Conservation (phyloP, 2,113 vertebrate species). For the Tenebrosternarchus preto region DNA sequence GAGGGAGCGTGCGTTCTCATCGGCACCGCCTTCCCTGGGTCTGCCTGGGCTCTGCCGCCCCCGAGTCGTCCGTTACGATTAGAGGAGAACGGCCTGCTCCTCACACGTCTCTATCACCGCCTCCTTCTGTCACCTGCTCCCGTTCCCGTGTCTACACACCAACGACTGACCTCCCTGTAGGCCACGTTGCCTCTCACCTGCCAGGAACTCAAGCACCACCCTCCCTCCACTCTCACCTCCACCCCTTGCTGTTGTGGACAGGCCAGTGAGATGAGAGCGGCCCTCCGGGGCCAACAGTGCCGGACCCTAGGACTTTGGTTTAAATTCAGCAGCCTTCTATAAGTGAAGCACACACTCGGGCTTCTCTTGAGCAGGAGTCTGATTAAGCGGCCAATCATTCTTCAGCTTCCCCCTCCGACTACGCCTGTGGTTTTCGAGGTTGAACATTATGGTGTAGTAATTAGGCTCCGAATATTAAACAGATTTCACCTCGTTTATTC, state of each 20-base stretch:
- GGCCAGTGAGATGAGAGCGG: slow-evolving; percentile 58
- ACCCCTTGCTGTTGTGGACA: no score
- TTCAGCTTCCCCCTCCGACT: background rate
- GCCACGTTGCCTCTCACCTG: slow-evolving; percentile 62
- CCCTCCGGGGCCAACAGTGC: background rate
- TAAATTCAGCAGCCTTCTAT: background rate
- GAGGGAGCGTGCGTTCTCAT: slow-evolving; percentile 30
- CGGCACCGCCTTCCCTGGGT: slow-evolving; percentile 20
- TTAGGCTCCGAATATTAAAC: slow-evolving; percentile 13
- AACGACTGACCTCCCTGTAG: slow-evolving; percentile 20
- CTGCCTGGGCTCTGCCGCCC: background rate
- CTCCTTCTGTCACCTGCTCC: slow-evolving; percentile 35
- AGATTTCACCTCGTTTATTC: slow-evolving; percentile 16
- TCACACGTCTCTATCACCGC: slow-evolving; percentile 15
- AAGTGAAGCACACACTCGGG: background rate
- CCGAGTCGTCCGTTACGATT: slow-evolving; percentile 1
- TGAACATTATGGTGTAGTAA: slow-evolving; percentile 1
- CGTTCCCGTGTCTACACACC: slow-evolving; percentile 19
- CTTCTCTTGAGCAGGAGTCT: background rate
- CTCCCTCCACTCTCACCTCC: background rate
- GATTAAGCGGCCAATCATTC: background rate
- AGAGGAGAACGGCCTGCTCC: background rate
- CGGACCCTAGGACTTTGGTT: background rate
- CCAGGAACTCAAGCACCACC: slow-evolving; percentile 46
- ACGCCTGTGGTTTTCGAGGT: background rate